These are phyloP conservation scores for Drepanosiphum platanoidis DNA, from an alignment of 2,888 invertebrate species.

Conservation along the genomic window DNA sequence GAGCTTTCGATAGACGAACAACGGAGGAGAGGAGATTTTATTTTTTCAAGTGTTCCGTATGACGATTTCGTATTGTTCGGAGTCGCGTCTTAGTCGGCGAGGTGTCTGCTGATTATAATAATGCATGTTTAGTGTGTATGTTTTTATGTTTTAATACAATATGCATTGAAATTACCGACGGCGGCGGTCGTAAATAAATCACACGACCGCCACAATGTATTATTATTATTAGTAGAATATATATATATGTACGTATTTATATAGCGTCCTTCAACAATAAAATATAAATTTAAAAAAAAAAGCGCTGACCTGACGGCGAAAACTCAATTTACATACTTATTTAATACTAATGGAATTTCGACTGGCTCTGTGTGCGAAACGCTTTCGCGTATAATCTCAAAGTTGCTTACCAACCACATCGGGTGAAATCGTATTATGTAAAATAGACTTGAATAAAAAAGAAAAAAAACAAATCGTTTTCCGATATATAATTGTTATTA, in stretches of 20 bases:
- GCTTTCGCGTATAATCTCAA: conserved; percentile 31
- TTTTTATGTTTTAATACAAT: conserved; percentile 1
- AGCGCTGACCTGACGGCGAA: conserved; percentile 28
- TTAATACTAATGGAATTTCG: conserved; percentile 51
- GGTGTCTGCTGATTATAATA: background rate
- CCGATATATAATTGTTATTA: conserved; percentile 45
- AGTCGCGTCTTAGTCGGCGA: too few species aligned
- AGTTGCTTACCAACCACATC: background rate
- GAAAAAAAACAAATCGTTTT: conserved; percentile 33
- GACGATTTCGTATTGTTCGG: too few species aligned
- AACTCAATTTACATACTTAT: conserved; percentile 59
- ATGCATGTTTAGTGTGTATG: background rate
- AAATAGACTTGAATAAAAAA: conserved; percentile 16
- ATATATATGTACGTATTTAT: background rate
- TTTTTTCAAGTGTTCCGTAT: too few species aligned
- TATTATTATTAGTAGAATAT: conserved; percentile 2
- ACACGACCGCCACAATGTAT: background rate
- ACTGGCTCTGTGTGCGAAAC: background rate
- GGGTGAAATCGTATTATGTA: conserved; percentile 30
- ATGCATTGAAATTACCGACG: background rate
- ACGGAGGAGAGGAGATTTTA: too few species aligned
- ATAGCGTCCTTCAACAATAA: conserved; percentile 5
- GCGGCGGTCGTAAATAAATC: conserved; percentile 33
- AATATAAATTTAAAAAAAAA: conserved; percentile 10
- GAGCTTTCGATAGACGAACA: too few species aligned